These are phyloP conservation scores for Ectemnius continuus DNA, from an alignment of 2,888 invertebrate species.

Conservation along the genomic window DNA sequence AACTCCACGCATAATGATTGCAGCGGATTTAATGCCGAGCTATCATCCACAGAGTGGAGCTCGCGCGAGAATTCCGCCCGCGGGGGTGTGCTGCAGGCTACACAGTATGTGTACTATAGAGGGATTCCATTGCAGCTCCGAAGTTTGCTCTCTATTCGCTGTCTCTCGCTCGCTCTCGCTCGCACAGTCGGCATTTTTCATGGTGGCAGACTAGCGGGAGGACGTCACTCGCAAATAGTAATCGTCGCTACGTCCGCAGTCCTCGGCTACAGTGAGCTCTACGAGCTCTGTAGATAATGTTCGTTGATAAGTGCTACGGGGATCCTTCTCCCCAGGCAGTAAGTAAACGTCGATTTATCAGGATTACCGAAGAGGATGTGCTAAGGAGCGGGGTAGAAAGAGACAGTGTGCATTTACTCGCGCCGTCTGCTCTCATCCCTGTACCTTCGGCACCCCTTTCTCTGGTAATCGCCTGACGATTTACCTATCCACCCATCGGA, in stretches of 20 bases:
- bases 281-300: constrained; percentile 50
- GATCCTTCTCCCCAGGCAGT: constrained; percentile 26
- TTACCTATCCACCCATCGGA: no score
- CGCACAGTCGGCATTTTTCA: no score
- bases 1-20: constrained; percentile 7
- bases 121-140: no score
- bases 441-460: constrained; percentile 28
- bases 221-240: constrained; percentile 34
- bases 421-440: constrained; percentile 29
- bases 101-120: no score
- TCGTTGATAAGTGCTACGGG: constrained; percentile 44
- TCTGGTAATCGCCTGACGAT: background rate
- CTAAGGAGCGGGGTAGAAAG: constrained; percentile 18
- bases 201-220: background rate
- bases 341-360: constrained; percentile 59
- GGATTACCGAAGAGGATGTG: constrained; percentile 47
- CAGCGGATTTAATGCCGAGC: background rate
- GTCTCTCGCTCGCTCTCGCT: no score
- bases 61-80: background rate
- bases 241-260: constrained; percentile 27
- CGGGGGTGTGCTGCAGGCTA: background rate
- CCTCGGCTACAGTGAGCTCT: constrained; percentile 12
- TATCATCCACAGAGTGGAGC: background rate
- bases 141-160: no score
- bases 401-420: constrained; percentile 33